These are phyloP conservation scores for Ophraella communa DNA, from an alignment of 2,888 invertebrate species.

Conservation along the genomic window DNA sequence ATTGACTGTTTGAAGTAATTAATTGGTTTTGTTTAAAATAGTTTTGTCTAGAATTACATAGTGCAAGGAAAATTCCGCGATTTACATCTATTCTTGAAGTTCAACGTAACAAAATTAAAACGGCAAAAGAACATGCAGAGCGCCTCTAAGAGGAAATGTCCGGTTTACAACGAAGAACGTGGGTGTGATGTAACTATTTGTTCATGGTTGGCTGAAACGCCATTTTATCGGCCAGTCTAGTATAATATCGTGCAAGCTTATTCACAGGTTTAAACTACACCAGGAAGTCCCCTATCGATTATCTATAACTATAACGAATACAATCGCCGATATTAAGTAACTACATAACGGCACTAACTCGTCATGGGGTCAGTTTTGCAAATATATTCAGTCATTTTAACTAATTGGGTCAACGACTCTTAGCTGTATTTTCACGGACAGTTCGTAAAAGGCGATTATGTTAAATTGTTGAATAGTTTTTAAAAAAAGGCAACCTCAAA, in stretches of 20 bases:
- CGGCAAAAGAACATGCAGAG: neutral
- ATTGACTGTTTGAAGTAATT: too few relatives aligned
- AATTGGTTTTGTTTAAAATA: too few relatives aligned
- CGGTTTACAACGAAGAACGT: constrained; percentile 6
- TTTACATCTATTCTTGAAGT: too few relatives aligned
- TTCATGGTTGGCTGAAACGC: constrained; percentile 6
- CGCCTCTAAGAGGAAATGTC: constrained; percentile 6
- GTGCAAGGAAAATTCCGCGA: too few relatives aligned
- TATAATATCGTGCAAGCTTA: neutral
- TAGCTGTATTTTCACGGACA: neutral
- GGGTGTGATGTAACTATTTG: constrained; percentile 17
- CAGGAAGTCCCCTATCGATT: constrained; percentile 4
- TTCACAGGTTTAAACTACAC: neutral
- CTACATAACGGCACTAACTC: neutral
- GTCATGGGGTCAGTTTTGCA: neutral
- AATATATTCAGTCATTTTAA: neutral
- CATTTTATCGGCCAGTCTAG: constrained; percentile 7
- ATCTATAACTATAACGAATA: neutral
- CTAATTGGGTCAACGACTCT: neutral
- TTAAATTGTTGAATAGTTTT: neutral
- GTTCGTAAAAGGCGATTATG: neutral
- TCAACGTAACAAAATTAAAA: neutral
- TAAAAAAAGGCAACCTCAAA: neutral
- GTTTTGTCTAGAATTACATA: neutral
- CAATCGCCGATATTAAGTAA: constrained; percentile 1